These are phyloP conservation scores for Chascanopsetta lugubris DNA, from an alignment of 2,113 vertebrate genomes.

Conservation along the genomic window DNA sequence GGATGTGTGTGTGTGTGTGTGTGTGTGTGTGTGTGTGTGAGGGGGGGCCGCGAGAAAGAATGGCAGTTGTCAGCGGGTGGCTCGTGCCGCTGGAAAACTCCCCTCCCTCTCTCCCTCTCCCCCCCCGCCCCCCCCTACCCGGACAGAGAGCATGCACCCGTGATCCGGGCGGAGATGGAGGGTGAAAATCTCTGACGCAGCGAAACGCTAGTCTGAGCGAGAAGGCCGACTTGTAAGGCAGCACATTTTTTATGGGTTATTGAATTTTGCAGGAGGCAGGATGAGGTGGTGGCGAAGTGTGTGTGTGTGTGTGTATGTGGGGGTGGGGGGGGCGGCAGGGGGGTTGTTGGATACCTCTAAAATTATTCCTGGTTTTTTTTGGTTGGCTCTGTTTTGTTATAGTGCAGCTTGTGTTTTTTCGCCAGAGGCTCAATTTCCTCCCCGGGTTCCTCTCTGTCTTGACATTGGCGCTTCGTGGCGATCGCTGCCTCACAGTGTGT, in stretches of 20 bases:
- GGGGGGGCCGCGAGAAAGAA: neutral
- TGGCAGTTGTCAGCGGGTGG: constrained; percentile 75
- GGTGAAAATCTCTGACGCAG: constrained; percentile 68
- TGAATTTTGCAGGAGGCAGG: constrained; percentile 58
- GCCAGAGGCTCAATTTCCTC: constrained; percentile 40
- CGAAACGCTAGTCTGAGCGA: constrained; percentile 62
- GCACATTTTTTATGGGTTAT: constrained; percentile 71
- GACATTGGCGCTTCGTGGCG: constrained; percentile 27
- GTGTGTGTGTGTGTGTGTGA: neutral
- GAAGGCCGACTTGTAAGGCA: constrained; percentile 63
- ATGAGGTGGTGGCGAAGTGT: constrained; percentile 1
- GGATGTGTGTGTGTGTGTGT: constrained; percentile 12
- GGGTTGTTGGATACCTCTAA: constrained; percentile 24
- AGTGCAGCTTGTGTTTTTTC: constrained; percentile 26
- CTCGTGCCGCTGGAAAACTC: constrained; percentile 73
- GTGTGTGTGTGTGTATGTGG: no score
- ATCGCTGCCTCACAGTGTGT: constrained; percentile 19
- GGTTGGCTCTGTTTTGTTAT: constrained; percentile 9
- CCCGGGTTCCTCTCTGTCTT: constrained; percentile 19
- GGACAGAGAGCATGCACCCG: constrained; percentile 37
- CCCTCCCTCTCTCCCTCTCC: no score
- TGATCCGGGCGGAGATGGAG: constrained; percentile 26
- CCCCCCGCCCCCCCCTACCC: constrained; percentile 41
- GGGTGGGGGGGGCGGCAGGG: neutral
- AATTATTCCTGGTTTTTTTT: constrained; percentile 19